Conservation (phyloP, 2,797 vertebrate genomes). For the Holocentrus rufus region DNA sequence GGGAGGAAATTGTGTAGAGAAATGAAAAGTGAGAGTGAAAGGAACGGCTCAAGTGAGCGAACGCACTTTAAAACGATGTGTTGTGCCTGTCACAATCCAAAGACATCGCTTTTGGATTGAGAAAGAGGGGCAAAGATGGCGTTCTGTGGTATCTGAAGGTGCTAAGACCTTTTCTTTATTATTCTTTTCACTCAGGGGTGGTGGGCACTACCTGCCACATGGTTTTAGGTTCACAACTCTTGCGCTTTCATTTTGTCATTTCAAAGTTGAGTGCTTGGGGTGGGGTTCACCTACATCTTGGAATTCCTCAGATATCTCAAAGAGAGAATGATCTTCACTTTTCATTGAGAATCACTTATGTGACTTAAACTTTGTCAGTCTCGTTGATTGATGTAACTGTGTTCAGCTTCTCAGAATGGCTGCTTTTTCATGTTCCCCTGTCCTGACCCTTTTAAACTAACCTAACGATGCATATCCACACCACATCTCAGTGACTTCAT, state of each 20-base stretch:
- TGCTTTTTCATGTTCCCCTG: not conserved
- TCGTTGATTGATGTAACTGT: slow-evolving; percentile 27
- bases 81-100: slow-evolving; percentile 69
- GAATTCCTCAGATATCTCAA: slow-evolving; percentile 38
- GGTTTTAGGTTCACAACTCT: slow-evolving; percentile 51
- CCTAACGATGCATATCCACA: slow-evolving; percentile 42
- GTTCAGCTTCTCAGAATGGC: slow-evolving; percentile 39
- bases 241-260: slow-evolving; percentile 46
- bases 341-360: slow-evolving; percentile 37
- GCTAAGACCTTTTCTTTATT: slow-evolving; percentile 67
- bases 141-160: slow-evolving; percentile 70
- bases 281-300: slow-evolving; percentile 41
- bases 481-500: slow-evolving; percentile 33
- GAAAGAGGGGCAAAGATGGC: slow-evolving; percentile 53
- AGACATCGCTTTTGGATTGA: slow-evolving; percentile 54
- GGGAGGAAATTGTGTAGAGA: slow-evolving; percentile 20
- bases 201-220: slow-evolving; percentile 65
- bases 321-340: slow-evolving; percentile 21
- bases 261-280: slow-evolving; percentile 51
- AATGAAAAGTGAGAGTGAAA: slow-evolving; percentile 36
- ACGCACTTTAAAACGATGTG: slow-evolving; percentile 79
- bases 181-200: slow-evolving; percentile 76
- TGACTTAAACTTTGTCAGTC: slow-evolving; percentile 29
- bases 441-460: slow-evolving; percentile 35
- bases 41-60: slow-evolving; percentile 62